Base-by-base conservation (phyloP, 2,113 vertebrate species). In the Gymnogyps californianus region DNA sequence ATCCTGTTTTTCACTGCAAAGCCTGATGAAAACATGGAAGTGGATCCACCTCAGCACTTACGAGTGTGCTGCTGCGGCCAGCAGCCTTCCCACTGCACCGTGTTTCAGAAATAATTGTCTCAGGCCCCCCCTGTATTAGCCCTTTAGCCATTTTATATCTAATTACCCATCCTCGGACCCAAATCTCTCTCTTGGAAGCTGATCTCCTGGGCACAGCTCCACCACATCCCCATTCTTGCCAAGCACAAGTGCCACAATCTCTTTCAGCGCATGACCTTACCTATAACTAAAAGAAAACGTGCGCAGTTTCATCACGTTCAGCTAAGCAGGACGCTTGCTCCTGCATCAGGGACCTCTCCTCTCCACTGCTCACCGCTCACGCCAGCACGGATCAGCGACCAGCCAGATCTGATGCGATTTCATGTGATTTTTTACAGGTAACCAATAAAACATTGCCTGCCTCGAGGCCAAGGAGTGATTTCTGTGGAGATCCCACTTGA, bases 311-410 rank as follows among this genome's bases (percentile, higher is more conserved):
- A n/a, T 40, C 21, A 6, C 2, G 2, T 89, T 58, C 66, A 42
- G 10, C 36, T 69, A n/a, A 74, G 59, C 28, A 89, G 64, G 61
- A 65, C 10, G 52, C 24, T 32, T 9, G 6, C 15, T 52, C 16
- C 49, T 47, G 15, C 22, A 16, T 11, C 62, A 49, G 14, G 18
- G n/a, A 74, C 8, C 7, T 86, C 32, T 75, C 28, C 51, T 61
- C 47, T 83, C 51, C 59, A 18, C 36, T 67, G 38, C 47, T 69
- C 29, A 10, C 7, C 6, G 1, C 42, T 87, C 1, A 1, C 8
- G 29, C n/a, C 24, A 44, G 34, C 24, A 28, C 0, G 0, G 16
- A 7, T 40, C 58, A 87, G 64, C 0, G 2, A 24, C 36, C 47
- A 81, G 38, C 2, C 32, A 24, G 25, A 36, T 44, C 20, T 15